A percentile compares a stretch with the other conserved stretches of the same genome.
Conservation (phyloP, 2,113 vertebrate species). For the Chauna torquata region DNA sequence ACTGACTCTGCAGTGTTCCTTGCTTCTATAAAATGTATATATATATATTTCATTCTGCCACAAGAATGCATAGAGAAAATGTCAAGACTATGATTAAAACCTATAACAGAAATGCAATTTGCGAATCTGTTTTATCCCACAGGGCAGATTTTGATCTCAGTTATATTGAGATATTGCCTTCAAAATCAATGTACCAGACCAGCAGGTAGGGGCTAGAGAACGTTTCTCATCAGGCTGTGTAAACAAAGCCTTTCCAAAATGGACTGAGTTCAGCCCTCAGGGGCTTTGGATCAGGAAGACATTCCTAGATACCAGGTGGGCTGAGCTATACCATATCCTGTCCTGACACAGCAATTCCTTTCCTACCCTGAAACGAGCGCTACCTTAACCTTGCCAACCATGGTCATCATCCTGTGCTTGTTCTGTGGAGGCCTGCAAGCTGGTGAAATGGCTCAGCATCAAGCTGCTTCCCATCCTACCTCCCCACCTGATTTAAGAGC, state of each 20-base stretch:
- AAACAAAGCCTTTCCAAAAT: background rate
- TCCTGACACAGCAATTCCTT: background rate
- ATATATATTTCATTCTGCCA: background rate
- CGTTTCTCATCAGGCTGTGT: background rate
- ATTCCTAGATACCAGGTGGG: accelerated
- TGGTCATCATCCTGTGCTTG: background rate
- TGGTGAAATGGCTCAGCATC: accelerated
- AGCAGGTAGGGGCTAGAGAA: background rate
- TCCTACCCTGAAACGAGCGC: background rate
- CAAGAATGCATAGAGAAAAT: background rate
- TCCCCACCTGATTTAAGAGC: background rate
- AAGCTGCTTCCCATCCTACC: background rate
- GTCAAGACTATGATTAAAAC: background rate
- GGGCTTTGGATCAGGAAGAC: background rate
- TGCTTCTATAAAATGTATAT: background rate
- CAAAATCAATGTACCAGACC: background rate
- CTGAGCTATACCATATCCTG: accelerated
- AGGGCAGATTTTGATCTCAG: background rate
- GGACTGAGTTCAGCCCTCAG: background rate
- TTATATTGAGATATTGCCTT: background rate
- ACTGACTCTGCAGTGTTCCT: background rate
- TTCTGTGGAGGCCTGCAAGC: background rate
- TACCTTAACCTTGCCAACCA: background rate
- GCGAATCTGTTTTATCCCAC: background rate
- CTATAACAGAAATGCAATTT: background rate